Conservation (phyloP, 2,888 invertebrate genomes). For the Selenia dentaria region DNA sequence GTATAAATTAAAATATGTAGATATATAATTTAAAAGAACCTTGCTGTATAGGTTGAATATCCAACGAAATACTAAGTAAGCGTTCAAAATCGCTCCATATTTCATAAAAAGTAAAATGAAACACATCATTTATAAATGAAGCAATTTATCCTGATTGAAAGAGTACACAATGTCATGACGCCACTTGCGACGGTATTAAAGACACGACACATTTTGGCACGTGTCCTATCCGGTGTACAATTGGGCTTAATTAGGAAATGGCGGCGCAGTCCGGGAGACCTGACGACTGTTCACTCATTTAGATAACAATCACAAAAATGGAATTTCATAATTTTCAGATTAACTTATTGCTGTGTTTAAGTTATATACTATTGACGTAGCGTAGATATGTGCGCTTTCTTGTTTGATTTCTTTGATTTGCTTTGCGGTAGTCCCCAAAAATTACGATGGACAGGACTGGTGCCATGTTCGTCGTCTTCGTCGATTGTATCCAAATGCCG, state of each 20-base stretch:
- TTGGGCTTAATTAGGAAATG: constrained; percentile 83
- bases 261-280: constrained; percentile 61
- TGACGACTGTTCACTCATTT: constrained; percentile 43
- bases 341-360: too few species aligned
- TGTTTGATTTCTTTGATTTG: constrained; percentile 47
- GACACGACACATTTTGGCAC: constrained; percentile 78
- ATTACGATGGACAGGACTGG: constrained; percentile 46
- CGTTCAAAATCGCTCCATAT: too few species aligned
- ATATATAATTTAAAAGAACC: too few species aligned
- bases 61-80: too few species aligned
- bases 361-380: constrained; percentile 24
- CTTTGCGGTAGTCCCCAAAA: constrained; percentile 46
- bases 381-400: constrained; percentile 35
- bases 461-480: constrained; percentile 38
- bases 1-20: too few species aligned
- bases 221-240: constrained; percentile 81
- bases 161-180: constrained; percentile 49
- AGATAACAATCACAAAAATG: constrained; percentile 34
- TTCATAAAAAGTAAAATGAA: constrained; percentile 26
- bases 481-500: constrained; percentile 30
- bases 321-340: constrained; percentile 39
- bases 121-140: constrained; percentile 32
- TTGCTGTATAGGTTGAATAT: too few species aligned
- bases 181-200: constrained; percentile 51
- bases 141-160: constrained; percentile 43